Evolutionary conservation across 2,888 invertebrate genomes (phyloP).

Genomic region (Pammene fasciana): DNA sequence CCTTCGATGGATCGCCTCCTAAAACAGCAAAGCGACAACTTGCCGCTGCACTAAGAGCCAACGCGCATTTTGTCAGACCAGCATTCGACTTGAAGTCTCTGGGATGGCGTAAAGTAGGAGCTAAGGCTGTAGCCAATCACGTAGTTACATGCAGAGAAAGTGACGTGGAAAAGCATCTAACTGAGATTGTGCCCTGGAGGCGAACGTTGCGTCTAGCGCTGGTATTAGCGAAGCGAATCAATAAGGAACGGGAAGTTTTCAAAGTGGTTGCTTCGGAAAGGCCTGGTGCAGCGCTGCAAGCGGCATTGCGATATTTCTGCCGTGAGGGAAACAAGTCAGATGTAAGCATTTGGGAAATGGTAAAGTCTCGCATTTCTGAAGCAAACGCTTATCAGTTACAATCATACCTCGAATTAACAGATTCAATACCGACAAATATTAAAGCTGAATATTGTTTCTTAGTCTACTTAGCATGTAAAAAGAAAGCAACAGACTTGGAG

Average conservation of each 20-base stretch:
- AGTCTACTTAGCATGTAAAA: conserved; percentile 50
- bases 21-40: conserved; percentile 44
- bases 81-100: conserved; percentile 50
- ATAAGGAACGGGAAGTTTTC: conserved; percentile 48
- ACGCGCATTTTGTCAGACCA: conserved; percentile 57
- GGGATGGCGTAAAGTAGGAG: conserved; percentile 57
- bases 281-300: conserved; percentile 55
- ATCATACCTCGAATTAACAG: not conserved
- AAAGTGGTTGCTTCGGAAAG: conserved; percentile 48
- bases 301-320: conserved; percentile 51
- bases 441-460: conserved; percentile 56
- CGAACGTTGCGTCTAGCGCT: conserved; percentile 56
- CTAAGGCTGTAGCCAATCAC: conserved; percentile 59
- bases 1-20: conserved; percentile 41
- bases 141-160: conserved; percentile 50
- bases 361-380: conserved; percentile 43
- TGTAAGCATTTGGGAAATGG: conserved; percentile 55
- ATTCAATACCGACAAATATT: conserved; percentile 50
- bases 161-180: conserved; percentile 48
- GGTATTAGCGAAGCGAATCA: conserved; percentile 51
- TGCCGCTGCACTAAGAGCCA: conserved; percentile 54
- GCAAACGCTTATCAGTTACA: not conserved
- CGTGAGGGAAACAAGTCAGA: conserved; percentile 46
- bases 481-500: conserved; percentile 44
- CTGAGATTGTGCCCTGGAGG: conserved; percentile 52